Conservation (phyloP, 2,113 vertebrate species). For the Dromas ardeola region DNA sequence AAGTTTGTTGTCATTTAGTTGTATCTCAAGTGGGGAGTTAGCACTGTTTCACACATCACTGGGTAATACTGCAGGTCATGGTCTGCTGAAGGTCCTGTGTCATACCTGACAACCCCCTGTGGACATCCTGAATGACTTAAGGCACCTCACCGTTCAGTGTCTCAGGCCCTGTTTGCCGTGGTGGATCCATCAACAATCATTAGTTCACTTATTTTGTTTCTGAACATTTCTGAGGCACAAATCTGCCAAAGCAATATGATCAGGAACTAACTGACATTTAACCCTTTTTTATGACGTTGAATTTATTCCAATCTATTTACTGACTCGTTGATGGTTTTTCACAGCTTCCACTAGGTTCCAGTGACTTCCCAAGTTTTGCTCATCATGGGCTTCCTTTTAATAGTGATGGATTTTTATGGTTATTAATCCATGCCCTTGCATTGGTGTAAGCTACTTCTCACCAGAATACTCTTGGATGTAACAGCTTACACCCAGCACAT, state of each 20-base stretch:
- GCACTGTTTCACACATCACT: not conserved
- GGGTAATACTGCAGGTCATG: not conserved
- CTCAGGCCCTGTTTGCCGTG: not conserved
- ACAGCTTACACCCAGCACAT: not conserved
- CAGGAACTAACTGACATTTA: not conserved
- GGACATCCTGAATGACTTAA: not conserved
- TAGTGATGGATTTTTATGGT: not conserved
- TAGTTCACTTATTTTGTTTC: not conserved
- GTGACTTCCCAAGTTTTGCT: not conserved
- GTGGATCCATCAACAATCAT: not conserved
- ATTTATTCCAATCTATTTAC: not conserved
- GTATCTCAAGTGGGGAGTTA: not conserved
- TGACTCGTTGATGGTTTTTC: not conserved
- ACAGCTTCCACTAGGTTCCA: not conserved
- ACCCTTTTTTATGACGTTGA: not conserved
- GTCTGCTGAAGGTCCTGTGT: not conserved
- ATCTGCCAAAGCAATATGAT: not conserved
- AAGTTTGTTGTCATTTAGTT: not conserved
- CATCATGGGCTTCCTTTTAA: not conserved
- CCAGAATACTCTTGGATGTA: not conserved
- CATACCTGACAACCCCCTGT: not conserved
- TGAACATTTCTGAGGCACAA: not conserved
- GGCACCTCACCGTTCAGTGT: fast-evolving
- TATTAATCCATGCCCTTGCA: not conserved
- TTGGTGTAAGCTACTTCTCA: not conserved